Conservation (phyloP, 2,113 vertebrate species). For the Eretmochelys imbricata region DNA sequence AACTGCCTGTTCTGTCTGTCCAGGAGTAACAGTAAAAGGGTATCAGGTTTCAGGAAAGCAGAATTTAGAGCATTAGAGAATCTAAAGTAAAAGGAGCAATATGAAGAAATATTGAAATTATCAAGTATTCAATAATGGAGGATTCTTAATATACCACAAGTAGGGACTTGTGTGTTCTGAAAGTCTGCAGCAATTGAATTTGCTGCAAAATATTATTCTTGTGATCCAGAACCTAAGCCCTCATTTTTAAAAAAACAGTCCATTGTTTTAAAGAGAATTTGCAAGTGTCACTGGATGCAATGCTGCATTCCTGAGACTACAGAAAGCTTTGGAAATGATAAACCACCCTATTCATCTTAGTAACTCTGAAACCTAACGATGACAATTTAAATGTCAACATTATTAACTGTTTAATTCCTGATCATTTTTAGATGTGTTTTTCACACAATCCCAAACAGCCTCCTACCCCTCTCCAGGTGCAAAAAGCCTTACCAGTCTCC, state of each 20-base stretch:
- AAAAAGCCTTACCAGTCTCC: background rate
- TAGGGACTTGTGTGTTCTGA: background rate
- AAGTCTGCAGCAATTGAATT: background rate
- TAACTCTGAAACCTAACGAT: background rate
- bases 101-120: background rate
- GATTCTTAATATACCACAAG: background rate
- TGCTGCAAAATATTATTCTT: background rate
- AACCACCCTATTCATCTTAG: background rate
- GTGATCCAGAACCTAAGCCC: background rate
- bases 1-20: constrained; percentile 17
- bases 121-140: background rate
- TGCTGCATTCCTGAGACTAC: background rate
- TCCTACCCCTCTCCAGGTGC: background rate
- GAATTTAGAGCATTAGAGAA: constrained; percentile 29
- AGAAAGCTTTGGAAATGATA: background rate
- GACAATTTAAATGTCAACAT: background rate
- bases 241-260: background rate
- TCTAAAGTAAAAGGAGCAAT: background rate
- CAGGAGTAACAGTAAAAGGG: constrained; percentile 20
- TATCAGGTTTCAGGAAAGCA: constrained; percentile 24
- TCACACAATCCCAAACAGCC: background rate
- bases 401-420: background rate
- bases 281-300: background rate
- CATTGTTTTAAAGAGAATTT: background rate
- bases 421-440: fast-evolving